phyloP scores from a whole-genome alignment of 2,888 invertebrate species.

The Idaea aversata region DNA sequence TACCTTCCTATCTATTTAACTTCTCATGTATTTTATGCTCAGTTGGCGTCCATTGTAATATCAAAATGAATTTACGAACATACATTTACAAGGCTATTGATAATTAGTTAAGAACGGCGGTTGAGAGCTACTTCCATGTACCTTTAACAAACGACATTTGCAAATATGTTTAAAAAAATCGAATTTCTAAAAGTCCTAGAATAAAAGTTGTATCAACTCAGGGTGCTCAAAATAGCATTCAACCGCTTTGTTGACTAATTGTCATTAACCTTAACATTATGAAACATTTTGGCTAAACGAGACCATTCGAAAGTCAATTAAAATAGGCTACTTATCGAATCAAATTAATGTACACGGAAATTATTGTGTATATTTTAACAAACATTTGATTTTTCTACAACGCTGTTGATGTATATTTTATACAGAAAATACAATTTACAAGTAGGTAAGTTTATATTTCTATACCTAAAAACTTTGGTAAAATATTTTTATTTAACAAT shows the following conservation, averaged over 20 bases:
- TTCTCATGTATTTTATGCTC: neutral
- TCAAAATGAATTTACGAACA: conserved; percentile 12
- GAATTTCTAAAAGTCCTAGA: too few relatives aligned
- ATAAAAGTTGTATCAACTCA: too few relatives aligned
- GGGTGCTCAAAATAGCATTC: too few relatives aligned
- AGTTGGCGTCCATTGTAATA: conserved; percentile 11
- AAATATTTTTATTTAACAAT: neutral
- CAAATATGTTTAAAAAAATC: too few relatives aligned
- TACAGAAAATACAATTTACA: conserved; percentile 16
- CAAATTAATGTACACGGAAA: conserved; percentile 45
- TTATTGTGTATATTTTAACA: conserved; percentile 50
- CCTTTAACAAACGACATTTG: too few relatives aligned
- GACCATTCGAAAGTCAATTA: conserved; percentile 71
- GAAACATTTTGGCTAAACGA: conserved; percentile 43
- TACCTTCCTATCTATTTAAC: neutral
- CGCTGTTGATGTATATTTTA: conserved; percentile 6
- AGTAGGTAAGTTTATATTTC: conserved; percentile 6
- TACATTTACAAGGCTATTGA: conserved; percentile 7
- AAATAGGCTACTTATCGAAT: conserved; percentile 45
- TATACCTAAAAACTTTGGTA: neutral
- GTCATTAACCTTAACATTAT: neutral
- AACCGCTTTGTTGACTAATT: too few relatives aligned
- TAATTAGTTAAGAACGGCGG: conserved; percentile 8
- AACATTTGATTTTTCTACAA: conserved; percentile 32
- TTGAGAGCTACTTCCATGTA: too few relatives aligned